phyloP scores from a whole-genome alignment of 2,797 vertebrate genomes.

The Limosa lapponica region DNA sequence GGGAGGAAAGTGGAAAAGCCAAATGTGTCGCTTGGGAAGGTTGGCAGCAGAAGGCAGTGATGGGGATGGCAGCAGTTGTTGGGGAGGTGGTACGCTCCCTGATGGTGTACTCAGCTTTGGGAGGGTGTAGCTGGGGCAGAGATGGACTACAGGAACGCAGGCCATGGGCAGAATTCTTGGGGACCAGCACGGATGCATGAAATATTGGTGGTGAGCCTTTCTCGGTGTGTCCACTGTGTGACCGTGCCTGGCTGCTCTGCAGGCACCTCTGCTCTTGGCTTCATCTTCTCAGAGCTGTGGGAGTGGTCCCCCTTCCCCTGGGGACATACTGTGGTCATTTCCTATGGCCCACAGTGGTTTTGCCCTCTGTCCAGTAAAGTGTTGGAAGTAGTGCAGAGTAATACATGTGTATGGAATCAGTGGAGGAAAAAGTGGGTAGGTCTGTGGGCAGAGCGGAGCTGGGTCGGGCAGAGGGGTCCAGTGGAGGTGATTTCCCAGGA shows the following conservation, averaged over 20 bases:
- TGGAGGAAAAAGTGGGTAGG: background rate
- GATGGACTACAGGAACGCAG: background rate
- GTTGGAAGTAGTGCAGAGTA: background rate
- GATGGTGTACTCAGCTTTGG: background rate
- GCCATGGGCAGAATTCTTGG: fast-evolving
- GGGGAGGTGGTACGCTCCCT: background rate
- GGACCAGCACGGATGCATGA: fast-evolving
- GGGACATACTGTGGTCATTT: background rate
- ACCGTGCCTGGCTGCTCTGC: background rate
- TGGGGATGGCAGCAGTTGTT: background rate
- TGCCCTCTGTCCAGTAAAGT: background rate
- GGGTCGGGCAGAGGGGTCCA: background rate
- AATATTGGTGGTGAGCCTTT: background rate
- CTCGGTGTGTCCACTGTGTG: background rate
- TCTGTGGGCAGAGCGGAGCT: background rate
- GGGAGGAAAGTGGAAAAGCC: background rate
- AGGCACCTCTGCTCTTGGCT: background rate
- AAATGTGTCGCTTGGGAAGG: background rate
- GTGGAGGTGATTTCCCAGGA: background rate
- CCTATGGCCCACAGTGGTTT: background rate
- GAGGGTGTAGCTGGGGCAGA: background rate
- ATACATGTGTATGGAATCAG: background rate
- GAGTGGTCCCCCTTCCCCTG: background rate
- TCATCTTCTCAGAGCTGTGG: background rate
- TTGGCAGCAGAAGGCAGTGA: background rate